Base-by-base conservation (phyloP, 2,888 invertebrate species). In the Ditula angustiorana region DNA sequence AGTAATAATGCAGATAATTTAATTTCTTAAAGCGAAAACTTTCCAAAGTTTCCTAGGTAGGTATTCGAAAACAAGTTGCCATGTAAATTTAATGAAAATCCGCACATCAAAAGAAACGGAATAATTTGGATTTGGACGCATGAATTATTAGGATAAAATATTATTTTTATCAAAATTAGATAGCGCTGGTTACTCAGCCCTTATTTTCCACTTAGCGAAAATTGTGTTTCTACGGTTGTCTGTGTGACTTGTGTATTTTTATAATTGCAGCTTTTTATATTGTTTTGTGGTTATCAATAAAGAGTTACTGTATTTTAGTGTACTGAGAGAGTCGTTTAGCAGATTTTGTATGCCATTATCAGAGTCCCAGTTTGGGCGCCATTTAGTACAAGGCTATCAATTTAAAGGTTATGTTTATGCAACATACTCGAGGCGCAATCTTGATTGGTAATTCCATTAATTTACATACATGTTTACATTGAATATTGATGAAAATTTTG, bases 381-480 rank as follows among this genome's bases (percentile, higher is more conserved):
- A 52, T 21, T 35, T 21, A 23, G 23, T 21, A 13, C 19, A 19
- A 41, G 19, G 19, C 19, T 41, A 19, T 23, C 33, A 26, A 35
- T 53, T 35, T 13, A 1, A 21, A 16, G 5, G 13, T 35, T 35
- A 35, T 53, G 13, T 49, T 49, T 49, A 49, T 49, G 49, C n/a
- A 46, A 24, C 24, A 5, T n/a, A 19, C 24, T 46, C n/a, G 24
- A 13, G 24, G 0, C 23, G n/a, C 46, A 49, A 26, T 49, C 49
- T 26, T 26, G 49, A 49, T 26, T 49, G 49, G 49, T 46, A 46
- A 46, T 46, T 46, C 5, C 5, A 11, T 23, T 46, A 23, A 49
- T 49, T 49, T 49, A 46, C 26, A 49, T 49, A 49, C 13, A 26
- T 23, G 49, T 49, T 52, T n/a, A 10, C 19, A 19, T 41, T 41